Base-by-base conservation (phyloP, 1,140 invertebrate species). In the Sarcophaga bullata region DNA sequence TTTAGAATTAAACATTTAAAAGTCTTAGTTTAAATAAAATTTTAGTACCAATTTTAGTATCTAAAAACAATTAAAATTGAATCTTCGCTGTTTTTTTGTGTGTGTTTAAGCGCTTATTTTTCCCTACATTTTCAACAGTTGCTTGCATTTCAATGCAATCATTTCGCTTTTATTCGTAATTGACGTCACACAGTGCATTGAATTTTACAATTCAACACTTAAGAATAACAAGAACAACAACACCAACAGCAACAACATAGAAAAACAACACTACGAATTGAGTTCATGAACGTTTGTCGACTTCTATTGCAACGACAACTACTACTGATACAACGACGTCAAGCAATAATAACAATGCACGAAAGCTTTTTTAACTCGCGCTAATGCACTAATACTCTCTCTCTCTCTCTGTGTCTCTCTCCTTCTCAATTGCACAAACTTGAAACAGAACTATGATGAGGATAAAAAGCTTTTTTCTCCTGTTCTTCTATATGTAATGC, bases 251-350 rank as follows among this genome's bases (percentile, higher is more conserved):
- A 58, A 37, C 25, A 37, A 37, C 25, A 37, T 37, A 37, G 25
- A 37, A 37, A 37, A 37, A 37, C 1, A 37, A 2, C 15, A 58
- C 54, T 13, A 68, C 48, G 17, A 88, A 88, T 88, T 88, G 87
- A 88, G 87, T 88, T 88, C 87, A 88, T 86, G 87, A 88, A 88
- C 87, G 87, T 88, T 88, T 88, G 87, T 88, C 87, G 87, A 88
- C 87, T 88, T 86, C 87, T 88, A 88, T 88, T 88, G 81, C 48
- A 73, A 37, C 86, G 85, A 83, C 83, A 10, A 73, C 83, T 9
- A 52, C 62, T 68, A 68, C n/a, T 8, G 50, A 1, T 0, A 68
- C 17, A 58, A 58, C 54, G 54, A 58, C 54, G n/a, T 58, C 15
- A 58, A 58, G 54, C 54, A 58, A 58, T n/a, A 58, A 58, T 15